Percentiles rank a stretch among this genome's conserved stretches.
phyloP scores from a whole-genome alignment of 2,888 invertebrate genomes.

The Copidosoma aretas region DNA sequence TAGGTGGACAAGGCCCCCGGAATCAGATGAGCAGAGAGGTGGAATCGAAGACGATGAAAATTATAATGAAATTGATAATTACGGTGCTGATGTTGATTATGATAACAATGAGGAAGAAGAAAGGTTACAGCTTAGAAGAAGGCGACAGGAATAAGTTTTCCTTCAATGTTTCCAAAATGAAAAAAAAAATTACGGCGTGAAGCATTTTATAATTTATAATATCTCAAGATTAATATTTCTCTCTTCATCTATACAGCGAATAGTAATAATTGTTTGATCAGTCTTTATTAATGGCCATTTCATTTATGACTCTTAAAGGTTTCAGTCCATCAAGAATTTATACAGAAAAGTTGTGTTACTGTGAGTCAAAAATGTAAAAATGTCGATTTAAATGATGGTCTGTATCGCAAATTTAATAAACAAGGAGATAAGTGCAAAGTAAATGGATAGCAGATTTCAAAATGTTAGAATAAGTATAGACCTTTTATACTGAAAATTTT shows the following conservation, averaged over 20 bases:
- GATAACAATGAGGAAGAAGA: constrained; percentile 12
- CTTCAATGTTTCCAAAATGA: too few species aligned
- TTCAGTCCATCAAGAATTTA: too few species aligned
- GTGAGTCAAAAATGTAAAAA: too few species aligned
- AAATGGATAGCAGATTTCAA: neutral
- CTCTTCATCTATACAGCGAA: too few species aligned
- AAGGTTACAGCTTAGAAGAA: neutral
- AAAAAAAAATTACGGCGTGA: neutral
- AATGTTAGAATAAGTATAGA: neutral
- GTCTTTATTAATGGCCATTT: too few species aligned
- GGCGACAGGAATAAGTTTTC: neutral
- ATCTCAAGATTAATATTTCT: too few species aligned
- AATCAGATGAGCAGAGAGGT: constrained; percentile 52
- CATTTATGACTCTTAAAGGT: too few species aligned
- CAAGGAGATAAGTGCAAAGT: neutral
- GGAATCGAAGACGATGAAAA: constrained; percentile 52
- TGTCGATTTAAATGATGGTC: too few species aligned
- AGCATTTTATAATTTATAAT: neutral
- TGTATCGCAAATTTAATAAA: neutral
- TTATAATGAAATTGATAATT: constrained; percentile 41
- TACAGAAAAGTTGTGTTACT: too few species aligned
- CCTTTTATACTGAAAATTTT: too few species aligned
- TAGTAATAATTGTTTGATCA: too few species aligned
- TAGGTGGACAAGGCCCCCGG: constrained; percentile 60
- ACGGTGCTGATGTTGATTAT: neutral